Percentiles rank a stretch among this genome's conserved stretches.
These are phyloP conservation scores for Jacana jacana DNA, from an alignment of 2,113 vertebrate species.

Conservation along the genomic window DNA sequence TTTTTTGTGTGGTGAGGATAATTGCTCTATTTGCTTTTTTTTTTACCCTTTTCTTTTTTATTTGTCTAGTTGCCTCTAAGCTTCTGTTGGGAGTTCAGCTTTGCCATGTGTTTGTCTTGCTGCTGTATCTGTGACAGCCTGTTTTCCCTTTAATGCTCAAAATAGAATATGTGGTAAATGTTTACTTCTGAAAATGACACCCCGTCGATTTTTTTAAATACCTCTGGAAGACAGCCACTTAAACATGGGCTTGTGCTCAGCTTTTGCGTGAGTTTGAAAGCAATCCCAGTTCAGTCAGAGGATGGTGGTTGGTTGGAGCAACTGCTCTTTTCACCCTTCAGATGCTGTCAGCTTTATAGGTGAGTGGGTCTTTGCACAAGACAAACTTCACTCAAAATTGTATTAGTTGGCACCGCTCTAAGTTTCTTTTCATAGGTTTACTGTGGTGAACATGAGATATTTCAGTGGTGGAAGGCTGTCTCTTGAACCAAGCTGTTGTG, in stretches of 20 bases:
- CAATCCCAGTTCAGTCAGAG: rapidly evolving
- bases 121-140: background rate
- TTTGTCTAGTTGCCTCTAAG: background rate
- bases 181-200: background rate
- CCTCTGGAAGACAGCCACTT: background rate
- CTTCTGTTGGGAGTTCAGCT: background rate
- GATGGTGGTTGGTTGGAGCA: background rate
- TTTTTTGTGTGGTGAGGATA: background rate
- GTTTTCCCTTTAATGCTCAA: background rate
- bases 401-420: background rate
- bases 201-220: background rate
- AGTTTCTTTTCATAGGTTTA: background rate
- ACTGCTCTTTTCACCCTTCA: background rate
- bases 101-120: background rate
- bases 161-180: background rate
- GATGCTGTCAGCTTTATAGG: background rate
- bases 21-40: background rate
- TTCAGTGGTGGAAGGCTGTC: background rate
- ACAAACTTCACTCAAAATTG: rapidly evolving
- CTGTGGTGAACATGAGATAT: background rate
- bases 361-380: background rate
- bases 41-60: background rate
- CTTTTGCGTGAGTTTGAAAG: rapidly evolving
- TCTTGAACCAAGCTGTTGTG: background rate
- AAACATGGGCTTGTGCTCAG: background rate